These are phyloP conservation scores for Palloptera scutellata DNA, from an alignment of 2,888 invertebrate species.

Conservation along the genomic window DNA sequence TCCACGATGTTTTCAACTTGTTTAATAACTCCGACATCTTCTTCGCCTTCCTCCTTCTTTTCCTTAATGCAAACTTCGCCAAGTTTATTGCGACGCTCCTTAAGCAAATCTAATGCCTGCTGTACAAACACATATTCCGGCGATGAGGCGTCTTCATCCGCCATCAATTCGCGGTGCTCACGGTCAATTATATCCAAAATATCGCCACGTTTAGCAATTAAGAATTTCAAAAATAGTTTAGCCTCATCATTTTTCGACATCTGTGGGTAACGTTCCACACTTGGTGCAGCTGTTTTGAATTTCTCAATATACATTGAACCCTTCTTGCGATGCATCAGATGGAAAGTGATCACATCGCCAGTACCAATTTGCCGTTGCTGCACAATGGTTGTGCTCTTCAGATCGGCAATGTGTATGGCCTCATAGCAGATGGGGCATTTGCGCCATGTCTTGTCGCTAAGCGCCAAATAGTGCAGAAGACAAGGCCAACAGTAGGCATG, in stretches of 20 bases:
- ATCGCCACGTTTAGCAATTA: constrained; percentile 75
- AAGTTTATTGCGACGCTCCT: constrained; percentile 51
- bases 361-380: constrained; percentile 61
- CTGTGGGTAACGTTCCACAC: constrained; percentile 57
- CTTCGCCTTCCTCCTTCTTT: constrained; percentile 29
- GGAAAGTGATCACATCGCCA: constrained; percentile 78
- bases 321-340: constrained; percentile 84
- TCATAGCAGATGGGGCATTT: constrained; percentile 95
- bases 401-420: constrained; percentile 78
- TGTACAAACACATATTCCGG: constrained; percentile 88
- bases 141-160: constrained; percentile 75
- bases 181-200: constrained; percentile 75
- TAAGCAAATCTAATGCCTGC: constrained; percentile 78
- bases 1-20: neutral
- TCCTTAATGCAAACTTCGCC: constrained; percentile 41
- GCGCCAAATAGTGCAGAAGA: constrained; percentile 87
- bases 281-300: constrained; percentile 24
- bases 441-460: constrained; percentile 82
- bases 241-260: constrained; percentile 64
- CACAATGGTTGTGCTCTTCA: constrained; percentile 75
- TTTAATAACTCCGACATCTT: constrained; percentile 8
- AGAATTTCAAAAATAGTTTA: constrained; percentile 72
- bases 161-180: constrained; percentile 75
- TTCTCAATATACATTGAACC: constrained; percentile 65
- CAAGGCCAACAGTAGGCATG: constrained; percentile 98